Evolutionary conservation across 2,888 invertebrate genomes (phyloP).

Genomic region (Monopis laevigella): DNA sequence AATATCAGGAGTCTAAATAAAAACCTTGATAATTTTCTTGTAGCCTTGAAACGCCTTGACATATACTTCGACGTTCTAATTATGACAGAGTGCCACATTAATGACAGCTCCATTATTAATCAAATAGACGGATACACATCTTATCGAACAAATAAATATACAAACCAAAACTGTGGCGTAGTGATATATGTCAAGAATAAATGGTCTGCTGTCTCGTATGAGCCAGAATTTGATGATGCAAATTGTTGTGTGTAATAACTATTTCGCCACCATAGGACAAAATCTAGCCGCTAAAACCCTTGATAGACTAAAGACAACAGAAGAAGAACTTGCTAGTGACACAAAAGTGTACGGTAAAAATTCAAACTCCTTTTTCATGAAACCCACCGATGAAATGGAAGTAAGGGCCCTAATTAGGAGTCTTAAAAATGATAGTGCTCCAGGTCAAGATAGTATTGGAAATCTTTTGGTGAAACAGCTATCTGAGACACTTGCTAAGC

Average conservation of each 20-base stretch:
- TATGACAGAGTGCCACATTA: conserved; percentile 18
- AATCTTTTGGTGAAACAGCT: conserved; percentile 16
- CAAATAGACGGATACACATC: conserved; percentile 12
- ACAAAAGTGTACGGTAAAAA: not conserved
- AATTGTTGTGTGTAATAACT: conserved; percentile 11
- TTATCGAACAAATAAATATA: conserved; percentile 10
- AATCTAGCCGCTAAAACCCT: not conserved
- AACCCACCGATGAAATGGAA: conserved; percentile 16
- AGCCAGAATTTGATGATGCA: conserved; percentile 15
- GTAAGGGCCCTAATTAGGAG: conserved; percentile 10
- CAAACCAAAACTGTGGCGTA: conserved; percentile 18
- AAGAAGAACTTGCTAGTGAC: not conserved
- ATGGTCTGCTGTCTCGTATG: conserved; percentile 13
- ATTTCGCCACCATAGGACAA: not conserved
- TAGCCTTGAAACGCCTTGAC: conserved; percentile 10
- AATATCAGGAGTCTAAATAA: conserved; percentile 18
- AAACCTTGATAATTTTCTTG: conserved; percentile 15
- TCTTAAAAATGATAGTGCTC: conserved; percentile 14
- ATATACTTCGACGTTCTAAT: conserved; percentile 15
- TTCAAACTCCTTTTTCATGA: conserved; percentile 15
- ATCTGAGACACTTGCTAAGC: conserved; percentile 3
- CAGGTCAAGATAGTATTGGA: conserved; percentile 15
- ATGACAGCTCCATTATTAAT: conserved; percentile 12
- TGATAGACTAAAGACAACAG: not conserved
- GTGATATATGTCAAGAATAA: conserved; percentile 14